These are phyloP conservation scores for Piaya cayana DNA, from an alignment of 2,113 vertebrate species.

Conservation along the genomic window DNA sequence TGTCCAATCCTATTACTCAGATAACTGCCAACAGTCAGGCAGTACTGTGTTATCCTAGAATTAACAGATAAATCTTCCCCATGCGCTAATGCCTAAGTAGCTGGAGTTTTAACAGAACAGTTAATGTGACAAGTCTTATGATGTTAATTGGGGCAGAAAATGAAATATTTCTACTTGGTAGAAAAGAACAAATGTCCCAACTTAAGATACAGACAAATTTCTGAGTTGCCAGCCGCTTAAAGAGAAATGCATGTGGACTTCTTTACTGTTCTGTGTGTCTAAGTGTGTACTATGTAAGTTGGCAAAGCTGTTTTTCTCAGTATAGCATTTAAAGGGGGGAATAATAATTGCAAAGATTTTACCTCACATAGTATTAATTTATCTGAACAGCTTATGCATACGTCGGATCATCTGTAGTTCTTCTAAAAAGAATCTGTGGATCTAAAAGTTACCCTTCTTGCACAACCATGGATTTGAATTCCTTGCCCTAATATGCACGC, in stretches of 20 bases:
- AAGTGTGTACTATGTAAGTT: neutral
- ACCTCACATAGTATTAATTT: neutral
- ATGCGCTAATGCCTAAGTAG: constrained; percentile 48
- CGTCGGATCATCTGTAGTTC: constrained; percentile 2
- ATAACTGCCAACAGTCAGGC: constrained; percentile 25
- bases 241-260: neutral
- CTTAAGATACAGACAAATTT: neutral
- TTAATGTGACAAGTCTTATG: constrained; percentile 58
- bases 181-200: constrained; percentile 49
- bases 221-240: neutral
- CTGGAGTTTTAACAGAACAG: constrained; percentile 45
- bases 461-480: constrained; percentile 33
- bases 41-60: constrained; percentile 43
- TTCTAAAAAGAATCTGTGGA: neutral
- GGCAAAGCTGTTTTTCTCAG: neutral
- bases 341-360: neutral
- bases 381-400: neutral
- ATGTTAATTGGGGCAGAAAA: constrained; percentile 70
- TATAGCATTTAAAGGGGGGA: neutral
- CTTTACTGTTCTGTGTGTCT: neutral
- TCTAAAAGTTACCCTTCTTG: constrained; percentile 23
- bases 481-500: constrained; percentile 57
- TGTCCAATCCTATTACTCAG: constrained; percentile 62
- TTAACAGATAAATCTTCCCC: constrained; percentile 66
- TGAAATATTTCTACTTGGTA: constrained; percentile 60